phyloP scores from a whole-genome alignment of 2,888 invertebrate species.

The Xylota sylvarum region DNA sequence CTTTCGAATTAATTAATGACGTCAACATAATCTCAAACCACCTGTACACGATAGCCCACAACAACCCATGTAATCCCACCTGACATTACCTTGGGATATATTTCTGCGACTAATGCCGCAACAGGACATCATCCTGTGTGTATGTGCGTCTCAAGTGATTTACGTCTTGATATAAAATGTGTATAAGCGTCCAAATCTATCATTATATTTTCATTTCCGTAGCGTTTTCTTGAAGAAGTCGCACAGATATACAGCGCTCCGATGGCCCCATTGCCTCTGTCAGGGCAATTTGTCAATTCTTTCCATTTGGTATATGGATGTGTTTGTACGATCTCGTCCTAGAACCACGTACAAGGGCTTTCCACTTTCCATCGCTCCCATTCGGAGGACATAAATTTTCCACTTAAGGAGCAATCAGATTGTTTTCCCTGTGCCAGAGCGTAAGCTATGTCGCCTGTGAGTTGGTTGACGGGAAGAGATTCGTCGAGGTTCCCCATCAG shows the following conservation, averaged over 20 bases:
- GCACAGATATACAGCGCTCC: conserved; percentile 15
- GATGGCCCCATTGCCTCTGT: conserved; percentile 41
- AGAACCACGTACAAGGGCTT: conserved; percentile 26
- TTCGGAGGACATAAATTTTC: conserved; percentile 78
- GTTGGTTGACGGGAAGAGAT: conserved; percentile 42
- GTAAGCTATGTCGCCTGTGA: conserved; percentile 30
- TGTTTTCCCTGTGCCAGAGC: conserved; percentile 61
- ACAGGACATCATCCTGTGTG: conserved; percentile 6
- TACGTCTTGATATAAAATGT: conserved; percentile 37
- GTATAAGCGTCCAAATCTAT: conserved; percentile 49
- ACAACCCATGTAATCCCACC: background rate
- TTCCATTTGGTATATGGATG: conserved; percentile 18
- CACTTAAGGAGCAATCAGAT: conserved; percentile 79
- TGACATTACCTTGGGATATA: background rate
- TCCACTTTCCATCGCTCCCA: conserved; percentile 37
- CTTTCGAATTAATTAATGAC: too few species aligned
- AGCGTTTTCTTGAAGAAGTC: conserved; percentile 3
- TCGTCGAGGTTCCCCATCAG: conserved; percentile 1
- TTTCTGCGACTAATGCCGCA: conserved; percentile 1
- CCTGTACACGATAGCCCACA: background rate
- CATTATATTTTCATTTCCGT: conserved; percentile 50
- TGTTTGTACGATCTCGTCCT: background rate
- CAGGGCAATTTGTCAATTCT: conserved; percentile 64
- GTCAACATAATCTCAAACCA: background rate
- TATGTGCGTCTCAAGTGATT: conserved; percentile 38